Evolutionary conservation across 2,113 vertebrate genomes (phyloP).

Genomic region (Acinonyx jubatus): DNA sequence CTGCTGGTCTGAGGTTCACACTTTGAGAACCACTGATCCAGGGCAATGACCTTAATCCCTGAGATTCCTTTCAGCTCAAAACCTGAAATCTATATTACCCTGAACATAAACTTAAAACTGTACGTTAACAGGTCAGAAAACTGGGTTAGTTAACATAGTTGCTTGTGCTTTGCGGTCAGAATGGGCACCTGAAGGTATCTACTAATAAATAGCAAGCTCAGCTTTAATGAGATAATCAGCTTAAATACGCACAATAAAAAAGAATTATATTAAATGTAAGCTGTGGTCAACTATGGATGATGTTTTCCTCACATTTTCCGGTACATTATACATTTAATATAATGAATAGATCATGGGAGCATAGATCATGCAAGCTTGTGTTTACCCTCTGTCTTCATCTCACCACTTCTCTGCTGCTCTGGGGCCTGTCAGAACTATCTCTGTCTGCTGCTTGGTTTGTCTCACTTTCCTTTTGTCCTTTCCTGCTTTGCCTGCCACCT

Average conservation of each 20-base stretch:
- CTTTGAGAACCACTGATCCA: neutral
- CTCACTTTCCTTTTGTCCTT: neutral
- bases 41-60: neutral
- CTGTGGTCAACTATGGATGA: neutral
- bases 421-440: no score
- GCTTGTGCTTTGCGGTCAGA: neutral
- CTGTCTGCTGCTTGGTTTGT: rapidly evolving
- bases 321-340: neutral
- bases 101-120: neutral
- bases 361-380: no score
- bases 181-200: neutral
- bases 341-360: neutral
- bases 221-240: neutral
- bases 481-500: neutral
- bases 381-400: neutral
- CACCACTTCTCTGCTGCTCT: neutral
- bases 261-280: neutral
- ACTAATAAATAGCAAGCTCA: neutral
- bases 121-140: neutral
- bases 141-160: neutral
- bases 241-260: neutral
- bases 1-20: neutral
- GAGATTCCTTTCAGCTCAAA: neutral
- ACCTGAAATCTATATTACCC: neutral
- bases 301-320: neutral